Percentiles rank a stretch among this genome's conserved stretches.
These are phyloP conservation scores for Cheiracanthium punctorium DNA, from an alignment of 2,888 invertebrate genomes.

Conservation along the genomic window DNA sequence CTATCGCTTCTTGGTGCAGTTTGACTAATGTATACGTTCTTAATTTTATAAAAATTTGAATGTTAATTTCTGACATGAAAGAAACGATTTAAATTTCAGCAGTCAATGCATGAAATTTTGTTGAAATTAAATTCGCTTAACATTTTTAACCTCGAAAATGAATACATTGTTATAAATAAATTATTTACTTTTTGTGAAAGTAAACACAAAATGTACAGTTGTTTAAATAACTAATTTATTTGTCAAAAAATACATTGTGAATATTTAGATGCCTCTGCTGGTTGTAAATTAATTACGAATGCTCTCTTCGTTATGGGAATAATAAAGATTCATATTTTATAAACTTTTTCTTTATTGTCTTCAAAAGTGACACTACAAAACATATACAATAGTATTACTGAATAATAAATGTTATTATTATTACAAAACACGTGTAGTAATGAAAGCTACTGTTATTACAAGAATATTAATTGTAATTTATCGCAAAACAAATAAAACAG, in stretches of 20 bases:
- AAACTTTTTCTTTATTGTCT: conserved; percentile 1
- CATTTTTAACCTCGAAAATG: neutral
- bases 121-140: neutral
- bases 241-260: conserved; percentile 51
- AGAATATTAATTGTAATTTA: too few relatives aligned
- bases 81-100: conserved; percentile 26
- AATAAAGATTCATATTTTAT: conserved; percentile 66
- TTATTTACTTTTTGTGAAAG: neutral
- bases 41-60: neutral
- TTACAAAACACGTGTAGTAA: too few relatives aligned
- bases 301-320: conserved; percentile 56
- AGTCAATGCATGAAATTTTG: neutral
- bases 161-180: neutral
- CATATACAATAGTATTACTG: too few relatives aligned
- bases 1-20: neutral
- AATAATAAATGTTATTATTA: too few relatives aligned
- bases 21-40: neutral
- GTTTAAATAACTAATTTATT: conserved; percentile 64
- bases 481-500: too few relatives aligned
- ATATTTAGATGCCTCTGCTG: conserved; percentile 53
- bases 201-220: conserved; percentile 46
- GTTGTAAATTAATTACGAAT: conserved; percentile 39
- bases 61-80: neutral
- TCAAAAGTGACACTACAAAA: too few relatives aligned
- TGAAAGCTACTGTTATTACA: too few relatives aligned